These are phyloP conservation scores for Colistium nudipinnis DNA, from an alignment of 2,113 vertebrate genomes.

Conservation along the genomic window DNA sequence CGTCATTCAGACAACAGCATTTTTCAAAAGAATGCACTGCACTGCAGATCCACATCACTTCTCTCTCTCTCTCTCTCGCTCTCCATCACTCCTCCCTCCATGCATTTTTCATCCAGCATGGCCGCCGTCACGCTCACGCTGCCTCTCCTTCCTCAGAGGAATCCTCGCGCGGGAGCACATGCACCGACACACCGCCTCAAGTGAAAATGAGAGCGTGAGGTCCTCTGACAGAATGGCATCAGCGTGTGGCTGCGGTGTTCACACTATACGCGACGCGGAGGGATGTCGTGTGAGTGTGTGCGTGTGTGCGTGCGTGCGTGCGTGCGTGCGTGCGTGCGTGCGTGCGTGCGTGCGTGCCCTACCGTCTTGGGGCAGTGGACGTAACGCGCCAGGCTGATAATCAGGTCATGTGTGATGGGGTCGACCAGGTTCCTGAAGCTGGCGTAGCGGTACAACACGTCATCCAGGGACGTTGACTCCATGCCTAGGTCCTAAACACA, in stretches of 20 bases:
- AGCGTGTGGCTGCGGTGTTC: too few species aligned
- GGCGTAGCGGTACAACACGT: conserved; percentile 96
- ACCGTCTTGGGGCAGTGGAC: conserved; percentile 97
- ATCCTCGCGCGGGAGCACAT: conserved; percentile 28
- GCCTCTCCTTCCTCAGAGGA: conserved; percentile 25
- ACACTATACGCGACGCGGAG: too few species aligned
- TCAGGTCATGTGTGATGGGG: conserved; percentile 97
- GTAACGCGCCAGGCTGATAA: conserved; percentile 95
- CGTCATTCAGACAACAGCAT: conserved; percentile 1
- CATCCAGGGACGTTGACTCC: conserved; percentile 98
- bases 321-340: background rate
- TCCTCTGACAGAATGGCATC: conserved; percentile 49
- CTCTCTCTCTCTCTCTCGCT: conserved; percentile 44
- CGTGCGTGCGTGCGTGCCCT: conserved; percentile 52
- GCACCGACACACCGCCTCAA: conserved; percentile 58
- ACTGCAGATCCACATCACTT: conserved; percentile 10
- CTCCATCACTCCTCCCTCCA: conserved; percentile 28
- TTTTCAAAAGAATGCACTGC: background rate
- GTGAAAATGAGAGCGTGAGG: conserved; percentile 46
- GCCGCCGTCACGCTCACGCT: conserved; percentile 2
- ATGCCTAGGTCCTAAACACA: conserved; percentile 93
- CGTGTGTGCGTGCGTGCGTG: background rate
- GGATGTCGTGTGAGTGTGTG: conserved; percentile 13
- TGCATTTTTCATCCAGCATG: conserved; percentile 47
- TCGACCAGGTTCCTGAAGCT: conserved; percentile 98